Evolutionary conservation across 2,797 vertebrate genomes (phyloP).

Genomic region (Hylomyscus alleni): DNA sequence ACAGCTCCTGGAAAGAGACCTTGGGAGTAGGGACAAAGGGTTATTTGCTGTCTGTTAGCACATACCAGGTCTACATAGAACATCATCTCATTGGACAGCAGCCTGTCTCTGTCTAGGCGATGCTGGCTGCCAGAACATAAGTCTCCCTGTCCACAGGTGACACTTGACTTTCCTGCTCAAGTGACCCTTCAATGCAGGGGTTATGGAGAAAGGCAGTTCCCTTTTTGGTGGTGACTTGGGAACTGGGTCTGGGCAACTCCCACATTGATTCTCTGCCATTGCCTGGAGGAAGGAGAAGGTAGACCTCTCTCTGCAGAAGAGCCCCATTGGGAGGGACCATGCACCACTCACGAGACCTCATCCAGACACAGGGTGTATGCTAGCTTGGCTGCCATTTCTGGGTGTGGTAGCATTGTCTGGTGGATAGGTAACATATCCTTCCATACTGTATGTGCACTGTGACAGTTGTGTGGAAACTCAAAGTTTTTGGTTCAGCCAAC

Average conservation of each 20-base stretch:
- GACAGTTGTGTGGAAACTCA: not conserved
- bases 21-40: not conserved
- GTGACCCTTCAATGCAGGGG: not conserved
- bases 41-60: too few species aligned
- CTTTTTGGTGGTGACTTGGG: not conserved
- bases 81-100: not conserved
- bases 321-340: not conserved
- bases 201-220: not conserved
- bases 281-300: not conserved
- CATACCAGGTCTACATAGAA: fast-evolving
- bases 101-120: not conserved
- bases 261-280: not conserved
- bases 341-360: not conserved
- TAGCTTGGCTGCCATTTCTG: not conserved
- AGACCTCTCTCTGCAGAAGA: not conserved
- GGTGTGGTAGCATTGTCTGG: not conserved
- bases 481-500: not conserved
- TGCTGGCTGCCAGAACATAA: not conserved
- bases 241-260: not conserved
- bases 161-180: not conserved
- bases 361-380: not conserved
- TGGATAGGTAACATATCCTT: too few species aligned
- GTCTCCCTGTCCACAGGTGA: too few species aligned
- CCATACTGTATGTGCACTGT: not conserved
- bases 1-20: not conserved